Evolutionary conservation across 1,140 invertebrate species (phyloP), one percentile per base, ranked within the genome.

Genomic region (Papilio polyxenes): DNA sequence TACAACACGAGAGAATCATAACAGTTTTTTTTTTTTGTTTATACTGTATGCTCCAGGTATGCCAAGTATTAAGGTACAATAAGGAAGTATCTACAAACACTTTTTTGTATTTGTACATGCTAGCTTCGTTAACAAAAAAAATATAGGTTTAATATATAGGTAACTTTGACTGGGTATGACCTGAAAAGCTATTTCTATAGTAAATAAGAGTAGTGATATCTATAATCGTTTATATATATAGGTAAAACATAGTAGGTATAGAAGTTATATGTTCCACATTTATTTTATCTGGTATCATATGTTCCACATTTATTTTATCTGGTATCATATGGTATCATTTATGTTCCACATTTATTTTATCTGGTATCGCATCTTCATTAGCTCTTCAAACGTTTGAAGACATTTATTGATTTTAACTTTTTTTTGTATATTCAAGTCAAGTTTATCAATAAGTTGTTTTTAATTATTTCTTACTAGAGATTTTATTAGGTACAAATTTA

Each of bases 1-100:
- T 80, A 31, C 9, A 48, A 69, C 78, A 69, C 78, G 59, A 80
- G 15, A 79, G n/a, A 80, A 65, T 44, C 59, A 69, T 80, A 69
- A 65, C 59, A 65, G 49, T 15, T 79, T 10, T 62, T 62, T 31
- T 59, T 77, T 48, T 75, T 75, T n/a, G 74, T 15, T 31, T 23
- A 53, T 23, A 11, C 31, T 23, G 65, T 69, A 69, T 69, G 23
- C 23, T 69, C 31, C 6, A 69, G 2, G 65, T 69, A 69, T 69
- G 23, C 11, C 11, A 37, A 11, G 23, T 15, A 69, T 37, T 31
- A 65, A 65, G 10, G 31, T 31, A 65, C 20, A 69, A 69, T 69
- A 69, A 69, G 65, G 65, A 69, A 69, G 31, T 31, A 37, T 69
- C 10, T 69, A 31, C 62, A 65, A 65, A 69, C 11, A 15, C 23